Base-by-base conservation (phyloP, 2,888 invertebrate genomes). In the Aspidiotus destructor region DNA sequence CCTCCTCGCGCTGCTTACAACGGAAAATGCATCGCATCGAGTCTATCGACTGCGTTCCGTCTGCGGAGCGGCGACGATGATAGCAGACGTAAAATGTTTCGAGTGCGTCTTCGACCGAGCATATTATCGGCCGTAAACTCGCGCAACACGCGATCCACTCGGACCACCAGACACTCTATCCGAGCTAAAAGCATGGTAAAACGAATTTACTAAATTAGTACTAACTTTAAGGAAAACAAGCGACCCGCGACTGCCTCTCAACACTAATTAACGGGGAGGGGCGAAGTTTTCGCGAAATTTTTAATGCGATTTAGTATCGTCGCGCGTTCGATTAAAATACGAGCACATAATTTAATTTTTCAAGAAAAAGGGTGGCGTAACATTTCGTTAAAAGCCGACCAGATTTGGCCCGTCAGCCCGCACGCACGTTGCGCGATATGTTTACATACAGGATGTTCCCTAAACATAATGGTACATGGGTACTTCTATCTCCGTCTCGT, bases 381-480 rank as follows among this genome's bases (percentile, higher is more conserved):
- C 54, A 52, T 63, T 63, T 63, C 63, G 16, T 52, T 63, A 63
- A 63, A 53, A 63, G 63, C 63, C 54, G 41, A 63, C 63, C 41
- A 63, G 63, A 63, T 63, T 48, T n/a, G n/a, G 11, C 48, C 48
- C 10, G 10, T 48, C 48, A 48, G 48, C 48, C 48, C 28, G 28
- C 28, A 28, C 28, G 28, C 28, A 28, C 28, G 28, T 28, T 28
- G 28, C 28, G 28, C 28, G 28, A 28, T 28, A 28, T 28, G 28
- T 28, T 28, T 28, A 28, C 28, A 28, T 28, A 28, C 5, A 1
- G 28, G 28, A 28, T 28, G 28, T 28, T 3, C 28, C 28, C 28
- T 28, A 28, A 3, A 28, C 28, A 28, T 28, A 28, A 28, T 28
- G 28, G 28, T 28, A 28, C 28, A 28, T 28, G 28, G 28, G 28